Evolutionary conservation across 2,888 invertebrate genomes (phyloP).

Genomic region (Chymomyza fuscimana): DNA sequence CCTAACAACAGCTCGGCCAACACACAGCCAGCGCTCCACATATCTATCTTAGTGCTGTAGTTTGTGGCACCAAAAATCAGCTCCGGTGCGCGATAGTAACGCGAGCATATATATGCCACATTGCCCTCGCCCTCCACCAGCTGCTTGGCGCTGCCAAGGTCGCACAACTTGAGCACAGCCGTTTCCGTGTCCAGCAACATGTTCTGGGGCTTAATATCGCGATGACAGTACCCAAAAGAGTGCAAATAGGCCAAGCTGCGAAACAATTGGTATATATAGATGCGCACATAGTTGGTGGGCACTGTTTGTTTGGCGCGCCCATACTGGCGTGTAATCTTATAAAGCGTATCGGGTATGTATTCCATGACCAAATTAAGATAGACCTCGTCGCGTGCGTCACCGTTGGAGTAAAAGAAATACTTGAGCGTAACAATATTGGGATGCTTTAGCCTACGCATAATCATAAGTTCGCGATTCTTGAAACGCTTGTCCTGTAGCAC

Average conservation of each 20-base stretch:
- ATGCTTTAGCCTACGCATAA: constrained; percentile 99
- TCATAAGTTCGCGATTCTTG: constrained; percentile 99
- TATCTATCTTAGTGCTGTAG: constrained; percentile 97
- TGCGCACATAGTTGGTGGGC: constrained; percentile 99
- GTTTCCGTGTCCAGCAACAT: constrained; percentile 97
- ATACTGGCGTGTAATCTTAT: constrained; percentile 99
- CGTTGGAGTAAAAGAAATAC: constrained; percentile 99
- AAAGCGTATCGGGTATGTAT: constrained; percentile 99
- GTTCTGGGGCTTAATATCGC: constrained; percentile 99
- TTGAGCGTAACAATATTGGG: constrained; percentile 99
- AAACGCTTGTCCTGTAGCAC: constrained; percentile 99
- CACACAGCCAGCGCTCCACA: constrained; percentile 99
- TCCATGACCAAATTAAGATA: constrained; percentile 99
- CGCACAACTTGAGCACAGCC: constrained; percentile 98
- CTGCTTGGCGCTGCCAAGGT: constrained; percentile 99
- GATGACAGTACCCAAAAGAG: constrained; percentile 98
- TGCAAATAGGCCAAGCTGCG: constrained; percentile 99
- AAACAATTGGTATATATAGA: constrained; percentile 99
- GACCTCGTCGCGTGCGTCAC: constrained; percentile 99
- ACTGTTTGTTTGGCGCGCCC: constrained; percentile 99
- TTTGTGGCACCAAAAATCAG: constrained; percentile 99
- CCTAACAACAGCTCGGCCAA: constrained; percentile 97
- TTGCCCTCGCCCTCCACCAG: constrained; percentile 97
- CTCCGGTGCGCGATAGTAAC: constrained; percentile 99
- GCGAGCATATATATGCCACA: constrained; percentile 99